Percentiles rank a stretch among this genome's conserved stretches.
Evolutionary conservation across 53 echinoderm and acorn worm genomes (phyloP).

Genomic region (Mesocentrotus franciscanus): DNA sequence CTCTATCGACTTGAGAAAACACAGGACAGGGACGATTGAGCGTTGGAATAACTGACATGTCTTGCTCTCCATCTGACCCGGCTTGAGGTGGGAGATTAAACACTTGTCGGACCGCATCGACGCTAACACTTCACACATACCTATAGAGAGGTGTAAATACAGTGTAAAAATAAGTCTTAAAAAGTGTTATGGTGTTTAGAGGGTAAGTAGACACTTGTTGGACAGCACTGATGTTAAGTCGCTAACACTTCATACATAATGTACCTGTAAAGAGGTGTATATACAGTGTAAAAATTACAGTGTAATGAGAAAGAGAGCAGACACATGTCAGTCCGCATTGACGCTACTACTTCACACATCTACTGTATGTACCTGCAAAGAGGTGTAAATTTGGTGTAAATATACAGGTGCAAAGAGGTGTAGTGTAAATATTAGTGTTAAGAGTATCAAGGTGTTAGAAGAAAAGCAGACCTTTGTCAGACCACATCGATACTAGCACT

Average conservation of each 20-base stretch:
- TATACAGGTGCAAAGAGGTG: neutral
- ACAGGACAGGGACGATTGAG: conserved; percentile 76
- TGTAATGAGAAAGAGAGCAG: neutral
- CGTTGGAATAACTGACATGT: conserved; percentile 81
- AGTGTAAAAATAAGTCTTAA: neutral
- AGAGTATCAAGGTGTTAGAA: neutral
- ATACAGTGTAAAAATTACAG: neutral
- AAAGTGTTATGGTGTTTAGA: neutral
- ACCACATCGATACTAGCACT: conserved; percentile 65
- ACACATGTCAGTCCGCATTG: neutral
- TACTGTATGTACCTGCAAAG: neutral
- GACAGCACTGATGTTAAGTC: neutral
- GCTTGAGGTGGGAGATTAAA: conserved; percentile 70
- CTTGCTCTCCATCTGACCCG: conserved; percentile 74
- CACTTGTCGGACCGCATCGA: conserved; percentile 84
- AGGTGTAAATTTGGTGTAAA: neutral
- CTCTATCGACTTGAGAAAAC: conserved; percentile 74
- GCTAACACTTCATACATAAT: neutral
- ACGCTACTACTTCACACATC: neutral
- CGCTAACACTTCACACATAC: conserved; percentile 74
- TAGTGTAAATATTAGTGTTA: neutral
- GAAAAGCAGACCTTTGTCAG: conserved; percentile 81
- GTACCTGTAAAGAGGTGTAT: neutral
- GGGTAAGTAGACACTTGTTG: neutral
- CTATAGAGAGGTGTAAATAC: conserved; percentile 49